Conservation (phyloP, 2,888 invertebrate genomes). For the Eupithecia exiguata region DNA sequence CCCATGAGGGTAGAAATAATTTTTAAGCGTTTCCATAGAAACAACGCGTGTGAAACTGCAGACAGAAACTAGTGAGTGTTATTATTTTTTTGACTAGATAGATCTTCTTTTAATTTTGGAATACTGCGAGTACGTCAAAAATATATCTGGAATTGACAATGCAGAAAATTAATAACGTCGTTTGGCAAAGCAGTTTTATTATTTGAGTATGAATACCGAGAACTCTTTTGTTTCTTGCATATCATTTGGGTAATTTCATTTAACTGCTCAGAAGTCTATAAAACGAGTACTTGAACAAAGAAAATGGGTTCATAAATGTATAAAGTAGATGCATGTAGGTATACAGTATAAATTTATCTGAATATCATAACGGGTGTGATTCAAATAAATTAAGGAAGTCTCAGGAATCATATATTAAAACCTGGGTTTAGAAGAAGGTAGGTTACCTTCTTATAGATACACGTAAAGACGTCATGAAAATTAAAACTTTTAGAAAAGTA, state of each 20-base stretch:
- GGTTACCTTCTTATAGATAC: not conserved
- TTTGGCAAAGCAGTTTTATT: slow-evolving; percentile 21
- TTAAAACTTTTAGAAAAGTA: not conserved
- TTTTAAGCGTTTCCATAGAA: not conserved
- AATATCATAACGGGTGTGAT: not conserved
- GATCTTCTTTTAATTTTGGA: not conserved
- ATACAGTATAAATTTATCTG: too few species aligned
- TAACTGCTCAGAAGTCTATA: slow-evolving; percentile 38
- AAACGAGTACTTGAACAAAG: slow-evolving; percentile 45
- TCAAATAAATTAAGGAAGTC: not conserved
- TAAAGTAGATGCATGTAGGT: too few species aligned
- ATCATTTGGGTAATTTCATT: slow-evolving; percentile 24
- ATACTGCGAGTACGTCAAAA: not conserved
- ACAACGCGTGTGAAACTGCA: not conserved
- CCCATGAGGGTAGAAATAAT: too few species aligned
- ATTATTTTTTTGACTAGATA: not conserved
- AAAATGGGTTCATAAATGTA: slow-evolving; percentile 34
- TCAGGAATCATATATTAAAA: not conserved
- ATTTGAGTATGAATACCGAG: slow-evolving; percentile 22
- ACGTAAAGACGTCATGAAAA: not conserved
- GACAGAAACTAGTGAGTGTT: not conserved
- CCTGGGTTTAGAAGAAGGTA: not conserved
- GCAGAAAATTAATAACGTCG: not conserved
- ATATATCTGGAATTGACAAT: not conserved
- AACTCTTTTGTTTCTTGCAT: slow-evolving; percentile 29